phyloP scores from a whole-genome alignment of 2,797 vertebrate genomes.

The Eulemur rubriventer region DNA sequence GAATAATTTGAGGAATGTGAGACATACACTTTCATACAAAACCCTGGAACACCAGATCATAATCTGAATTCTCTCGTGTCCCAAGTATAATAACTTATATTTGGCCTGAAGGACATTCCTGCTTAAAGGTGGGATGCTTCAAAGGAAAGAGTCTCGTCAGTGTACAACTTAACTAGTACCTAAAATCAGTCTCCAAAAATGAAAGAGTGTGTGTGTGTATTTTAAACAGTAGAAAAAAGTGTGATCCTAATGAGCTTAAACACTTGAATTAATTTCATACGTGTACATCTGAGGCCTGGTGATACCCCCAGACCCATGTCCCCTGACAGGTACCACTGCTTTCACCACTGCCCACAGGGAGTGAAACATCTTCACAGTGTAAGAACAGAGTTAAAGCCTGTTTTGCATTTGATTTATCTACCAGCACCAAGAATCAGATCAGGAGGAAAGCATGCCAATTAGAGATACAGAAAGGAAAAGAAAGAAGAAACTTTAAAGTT shows the following conservation, averaged over 20 bases:
- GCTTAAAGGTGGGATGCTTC: conserved; percentile 11
- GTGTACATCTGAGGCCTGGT: background rate
- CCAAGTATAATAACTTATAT: conserved; percentile 5
- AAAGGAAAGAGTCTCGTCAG: background rate
- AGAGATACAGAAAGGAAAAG: conserved; percentile 5
- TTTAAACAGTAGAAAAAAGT: conserved; percentile 11
- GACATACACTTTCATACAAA: background rate
- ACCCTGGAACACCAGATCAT: background rate
- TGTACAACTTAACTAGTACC: background rate
- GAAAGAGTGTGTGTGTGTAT: background rate
- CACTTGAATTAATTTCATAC: background rate
- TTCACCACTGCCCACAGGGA: background rate
- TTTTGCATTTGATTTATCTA: conserved; percentile 29
- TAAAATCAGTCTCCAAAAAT: conserved; percentile 23
- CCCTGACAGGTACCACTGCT: background rate
- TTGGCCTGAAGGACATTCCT: background rate
- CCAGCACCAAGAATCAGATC: background rate
- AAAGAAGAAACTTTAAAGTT: conserved; percentile 11
- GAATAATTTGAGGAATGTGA: conserved; percentile 20
- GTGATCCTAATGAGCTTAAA: background rate
- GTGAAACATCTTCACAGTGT: background rate
- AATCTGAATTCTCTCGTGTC: conserved; percentile 15
- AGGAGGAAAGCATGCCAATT: conserved; percentile 9
- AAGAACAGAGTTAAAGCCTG: conserved; percentile 19
- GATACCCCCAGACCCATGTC: background rate